Percentiles rank a stretch among this genome's conserved stretches.
phyloP scores from a whole-genome alignment of 2,888 invertebrate species.

The Prionchulus punctatus region DNA sequence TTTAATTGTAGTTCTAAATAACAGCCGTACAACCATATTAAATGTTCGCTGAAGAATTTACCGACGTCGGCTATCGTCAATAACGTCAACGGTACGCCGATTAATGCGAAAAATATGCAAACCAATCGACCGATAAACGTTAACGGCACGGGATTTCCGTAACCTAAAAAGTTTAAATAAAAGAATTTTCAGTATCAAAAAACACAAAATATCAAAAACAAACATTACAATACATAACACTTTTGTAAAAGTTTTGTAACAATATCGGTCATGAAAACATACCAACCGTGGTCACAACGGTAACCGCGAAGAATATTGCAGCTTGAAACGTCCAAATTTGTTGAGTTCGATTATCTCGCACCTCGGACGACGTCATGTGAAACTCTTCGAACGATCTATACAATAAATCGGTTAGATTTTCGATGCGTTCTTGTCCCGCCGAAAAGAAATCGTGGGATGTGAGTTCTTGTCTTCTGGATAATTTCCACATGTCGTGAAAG shows the following conservation, averaged over 20 bases:
- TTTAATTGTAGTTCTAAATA: slow-evolving; percentile 24
- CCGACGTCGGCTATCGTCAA: slow-evolving; percentile 13
- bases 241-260: neutral
- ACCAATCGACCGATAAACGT: slow-evolving; percentile 25
- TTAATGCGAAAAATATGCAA: slow-evolving; percentile 28
- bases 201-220: no score
- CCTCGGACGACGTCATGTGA: slow-evolving; percentile 14
- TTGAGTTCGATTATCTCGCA: slow-evolving; percentile 19
- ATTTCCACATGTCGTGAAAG: slow-evolving; percentile 19
- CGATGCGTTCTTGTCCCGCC: slow-evolving; percentile 20
- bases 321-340: slow-evolving; percentile 32
- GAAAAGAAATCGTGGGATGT: slow-evolving; percentile 15
- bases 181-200: no score
- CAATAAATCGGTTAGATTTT: slow-evolving; percentile 29
- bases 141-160: slow-evolving; percentile 31
- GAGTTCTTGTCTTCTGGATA: slow-evolving; percentile 8
- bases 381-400: slow-evolving; percentile 30
- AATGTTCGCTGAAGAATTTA: slow-evolving; percentile 29
- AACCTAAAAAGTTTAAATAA: slow-evolving; percentile 16
- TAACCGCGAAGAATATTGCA: slow-evolving; percentile 32
- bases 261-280: neutral
- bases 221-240: no score
- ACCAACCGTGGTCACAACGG: slow-evolving; percentile 30
- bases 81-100: slow-evolving; percentile 26
- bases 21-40: slow-evolving; percentile 29